phyloP scores from a whole-genome alignment of 2,888 invertebrate species.

The Dryobota labecula region DNA sequence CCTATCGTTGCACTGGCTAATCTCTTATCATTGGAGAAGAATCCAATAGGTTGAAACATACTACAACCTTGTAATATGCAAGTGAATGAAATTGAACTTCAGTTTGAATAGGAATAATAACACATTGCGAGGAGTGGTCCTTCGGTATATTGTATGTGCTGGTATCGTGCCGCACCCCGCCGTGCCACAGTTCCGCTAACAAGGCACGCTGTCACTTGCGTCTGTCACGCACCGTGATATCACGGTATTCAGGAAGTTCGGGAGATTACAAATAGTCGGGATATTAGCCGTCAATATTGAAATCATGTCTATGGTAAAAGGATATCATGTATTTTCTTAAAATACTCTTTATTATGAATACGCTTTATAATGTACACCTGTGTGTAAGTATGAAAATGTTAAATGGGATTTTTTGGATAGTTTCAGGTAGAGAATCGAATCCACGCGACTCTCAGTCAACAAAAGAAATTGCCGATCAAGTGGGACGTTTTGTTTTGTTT shows the following conservation, averaged over 20 bases:
- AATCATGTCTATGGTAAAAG: not conserved
- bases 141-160: not conserved
- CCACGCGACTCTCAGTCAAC: not conserved
- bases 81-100: not conserved
- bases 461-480: not conserved
- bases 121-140: not conserved
- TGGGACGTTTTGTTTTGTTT: not conserved
- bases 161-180: constrained; percentile 3
- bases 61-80: not conserved
- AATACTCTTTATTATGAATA: not conserved
- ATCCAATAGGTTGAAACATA: not conserved
- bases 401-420: no score
- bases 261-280: not conserved
- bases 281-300: constrained; percentile 22
- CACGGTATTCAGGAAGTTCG: constrained; percentile 8
- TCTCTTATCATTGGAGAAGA: not conserved
- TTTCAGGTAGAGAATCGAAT: not conserved
- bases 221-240: constrained; percentile 28
- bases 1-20: not conserved
- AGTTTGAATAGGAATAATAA: not conserved
- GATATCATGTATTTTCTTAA: not conserved
- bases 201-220: constrained; percentile 45
- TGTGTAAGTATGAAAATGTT: no score
- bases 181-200: constrained; percentile 29
- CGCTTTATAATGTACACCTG: not conserved